These are phyloP conservation scores for Lithobates sylvaticus DNA, from an alignment of 2,797 vertebrate genomes.

Conservation along the genomic window DNA sequence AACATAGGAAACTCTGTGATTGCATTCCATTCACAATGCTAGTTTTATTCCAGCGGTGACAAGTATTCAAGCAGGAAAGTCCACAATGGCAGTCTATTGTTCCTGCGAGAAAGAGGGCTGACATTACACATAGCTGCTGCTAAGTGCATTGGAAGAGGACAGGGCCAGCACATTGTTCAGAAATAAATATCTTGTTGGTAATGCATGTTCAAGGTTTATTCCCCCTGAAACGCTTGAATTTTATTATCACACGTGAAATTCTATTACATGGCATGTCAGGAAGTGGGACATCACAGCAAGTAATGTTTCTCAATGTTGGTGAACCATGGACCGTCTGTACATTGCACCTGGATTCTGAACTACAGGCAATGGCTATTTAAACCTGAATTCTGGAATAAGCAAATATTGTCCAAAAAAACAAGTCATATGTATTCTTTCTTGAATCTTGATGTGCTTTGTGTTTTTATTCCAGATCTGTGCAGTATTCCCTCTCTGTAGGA, in stretches of 20 bases:
- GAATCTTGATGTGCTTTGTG: too few species aligned
- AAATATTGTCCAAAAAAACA: too few species aligned
- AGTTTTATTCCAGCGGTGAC: constrained; percentile 1
- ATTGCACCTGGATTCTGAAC: too few species aligned
- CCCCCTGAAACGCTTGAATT: background rate
- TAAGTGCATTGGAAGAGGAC: background rate
- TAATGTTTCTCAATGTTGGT: background rate
- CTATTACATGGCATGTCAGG: background rate
- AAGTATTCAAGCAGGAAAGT: constrained; percentile 1
- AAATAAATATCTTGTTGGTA: constrained; percentile 26
- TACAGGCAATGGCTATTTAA: too few species aligned
- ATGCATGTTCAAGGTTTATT: constrained; percentile 50
- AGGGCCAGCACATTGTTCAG: constrained; percentile 16
- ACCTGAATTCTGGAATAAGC: too few species aligned
- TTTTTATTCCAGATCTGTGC: too few species aligned
- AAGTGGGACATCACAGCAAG: background rate
- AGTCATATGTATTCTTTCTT: too few species aligned
- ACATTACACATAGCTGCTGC: constrained; percentile 14
- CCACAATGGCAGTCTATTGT: constrained; percentile 27
- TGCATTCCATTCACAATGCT: constrained; percentile 11
- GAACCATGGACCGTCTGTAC: background rate
- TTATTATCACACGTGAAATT: background rate
- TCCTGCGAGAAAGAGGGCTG: background rate
- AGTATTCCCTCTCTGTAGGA: too few species aligned
- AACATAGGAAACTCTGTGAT: background rate